Base-by-base conservation (phyloP, 2,113 vertebrate genomes). In the Anolis carolinensis region DNA sequence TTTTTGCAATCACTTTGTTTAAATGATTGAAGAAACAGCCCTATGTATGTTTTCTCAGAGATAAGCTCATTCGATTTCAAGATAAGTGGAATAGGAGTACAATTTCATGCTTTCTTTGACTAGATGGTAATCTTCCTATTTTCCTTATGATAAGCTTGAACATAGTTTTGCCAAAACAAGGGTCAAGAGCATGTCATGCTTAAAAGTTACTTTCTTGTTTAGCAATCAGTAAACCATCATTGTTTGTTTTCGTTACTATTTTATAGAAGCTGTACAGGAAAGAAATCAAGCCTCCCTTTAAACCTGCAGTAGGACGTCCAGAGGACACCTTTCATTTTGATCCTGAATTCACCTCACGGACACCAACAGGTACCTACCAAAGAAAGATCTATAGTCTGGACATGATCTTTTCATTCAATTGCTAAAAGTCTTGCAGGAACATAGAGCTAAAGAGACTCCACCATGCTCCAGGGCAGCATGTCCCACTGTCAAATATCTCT, bases 251-350 rank as follows among this genome's bases (percentile, higher is more conserved):
- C 4, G 18, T 39, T 23, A 39, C 59, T 86, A 86, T 0, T 4
- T 81, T 75, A 4, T 85, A 99, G 98, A 98, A 98, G 92, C 89
- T 99, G 72, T 99, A 97, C 95, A 96, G 96, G 86, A 98, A 96
- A 92, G 98, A 99, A 94, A 92, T 98, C 95, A 98, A 97, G 88
- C 98, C 98, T 0, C 98, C 98, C 0, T 99, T 99, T 95, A 99
- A 98, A 93, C 98, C 98, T 0, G 98, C 98, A 0, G 98, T 98
- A 79, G 98, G 98, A 80, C 94, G 98, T 89, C 98, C 98, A 16
- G 98, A 99, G 87, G 98, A 99, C 92, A 99, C 98, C 34, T 99
- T 99, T 93, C 98, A 99, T 95, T 99, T 99, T 86, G 98, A 99
- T 87, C 98, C 98, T 0, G 98, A 99, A 89, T 99, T 99, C 94